Conservation (phyloP, 1,140 invertebrate species). For the Anoplolepis gracilipes region DNA sequence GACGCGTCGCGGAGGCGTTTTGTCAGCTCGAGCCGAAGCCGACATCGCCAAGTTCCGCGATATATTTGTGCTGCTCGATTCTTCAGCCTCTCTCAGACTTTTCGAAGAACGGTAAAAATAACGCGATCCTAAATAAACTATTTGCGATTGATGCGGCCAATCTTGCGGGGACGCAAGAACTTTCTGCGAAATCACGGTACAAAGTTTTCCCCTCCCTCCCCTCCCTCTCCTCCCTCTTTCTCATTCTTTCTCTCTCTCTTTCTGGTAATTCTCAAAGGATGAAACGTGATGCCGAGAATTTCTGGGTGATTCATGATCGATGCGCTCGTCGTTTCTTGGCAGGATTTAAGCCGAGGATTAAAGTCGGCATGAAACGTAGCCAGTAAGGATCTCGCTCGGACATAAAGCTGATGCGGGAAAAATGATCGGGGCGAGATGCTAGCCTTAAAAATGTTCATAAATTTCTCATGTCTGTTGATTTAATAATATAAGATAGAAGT, state of each 20-base stretch:
- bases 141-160: background rate
- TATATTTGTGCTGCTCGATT: conserved; percentile 11
- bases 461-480: conserved; percentile 45
- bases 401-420: conserved; percentile 41
- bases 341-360: conserved; percentile 44
- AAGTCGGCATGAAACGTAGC: conserved; percentile 20
- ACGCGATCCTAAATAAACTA: conserved; percentile 18
- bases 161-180: background rate
- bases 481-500: conserved; percentile 19
- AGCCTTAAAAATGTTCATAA: conserved; percentile 8
- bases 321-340: conserved; percentile 12
- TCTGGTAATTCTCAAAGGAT: background rate
- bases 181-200: background rate
- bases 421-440: conserved; percentile 9
- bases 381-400: background rate
- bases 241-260: background rate
- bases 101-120: background rate
- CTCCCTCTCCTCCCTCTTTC: too few species aligned
- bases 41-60: conserved; percentile 20
- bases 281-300: conserved; percentile 26
- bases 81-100: background rate
- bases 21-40: background rate
- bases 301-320: conserved; percentile 45
- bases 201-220: background rate
- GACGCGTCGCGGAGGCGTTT: conserved; percentile 40